Evolutionary conservation across 1,140 invertebrate genomes (phyloP), one percentile per base, ranked within the genome.

Genomic region (Trialeurodes vaporariorum): DNA sequence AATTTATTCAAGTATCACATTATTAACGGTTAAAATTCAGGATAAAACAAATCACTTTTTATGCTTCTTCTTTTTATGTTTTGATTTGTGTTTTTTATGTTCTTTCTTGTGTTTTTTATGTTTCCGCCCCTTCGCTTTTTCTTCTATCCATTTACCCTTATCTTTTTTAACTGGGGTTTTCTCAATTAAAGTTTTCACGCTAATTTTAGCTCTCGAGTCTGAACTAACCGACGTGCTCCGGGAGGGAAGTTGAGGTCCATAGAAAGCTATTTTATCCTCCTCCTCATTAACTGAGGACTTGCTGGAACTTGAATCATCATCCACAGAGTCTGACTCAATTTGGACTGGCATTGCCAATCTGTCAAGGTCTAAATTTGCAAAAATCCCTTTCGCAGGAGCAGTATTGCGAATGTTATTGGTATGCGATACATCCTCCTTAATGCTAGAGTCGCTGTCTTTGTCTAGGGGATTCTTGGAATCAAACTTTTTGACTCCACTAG

Each of bases 341-440:
- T 59, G 25, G 11, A 26, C n/a, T 26, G 59, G 49, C n/a, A 49
- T n/a, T 25, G 63, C 63, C 59, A 68, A 68, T 27, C 63, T 23
- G 12, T 60, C 67, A 63, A 68, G 63, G 34, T 68, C 24, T 27
- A 68, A 34, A 60, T 68, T 68, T 12, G 67, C 49, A 24, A 68
- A 68, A n/a, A 68, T 64, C 34, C 67, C 67, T 63, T 64, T 68
- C 9, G 66, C 23, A 63, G 61, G 61, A 63, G 26, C n/a, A 2
- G 49, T 13, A 22, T 59, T 63, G 21, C 61, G 58, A 26, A 24
- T 25, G 27, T 24, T 27, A 2, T 27, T 60, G 17, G 17, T 61
- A n/a, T 1, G 1, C 13, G n/a, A 22, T 11, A 34, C 2, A 58
- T 12, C 34, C 23, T 67, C 58, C 63, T 64, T 59, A 21, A 24